Evolutionary conservation across 2,797 vertebrate species (phyloP).

Genomic region (Propithecus deckenii): DNA sequence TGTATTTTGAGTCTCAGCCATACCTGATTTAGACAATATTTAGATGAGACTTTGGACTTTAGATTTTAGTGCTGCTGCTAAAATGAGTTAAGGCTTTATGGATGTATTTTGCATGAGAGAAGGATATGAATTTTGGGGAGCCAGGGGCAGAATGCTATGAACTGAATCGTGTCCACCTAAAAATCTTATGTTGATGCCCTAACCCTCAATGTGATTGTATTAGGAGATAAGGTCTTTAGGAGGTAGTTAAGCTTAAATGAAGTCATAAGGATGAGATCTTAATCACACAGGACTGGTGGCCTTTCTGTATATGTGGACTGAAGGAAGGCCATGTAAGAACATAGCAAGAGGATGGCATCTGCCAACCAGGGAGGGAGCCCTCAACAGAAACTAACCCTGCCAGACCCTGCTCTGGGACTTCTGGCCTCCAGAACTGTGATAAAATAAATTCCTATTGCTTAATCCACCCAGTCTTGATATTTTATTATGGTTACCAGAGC

Average conservation of each 20-base stretch:
- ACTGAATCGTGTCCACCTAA: neutral
- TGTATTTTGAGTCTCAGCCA: neutral
- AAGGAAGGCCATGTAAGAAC: neutral
- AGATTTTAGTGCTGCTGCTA: neutral
- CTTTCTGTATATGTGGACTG: neutral
- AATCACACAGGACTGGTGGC: neutral
- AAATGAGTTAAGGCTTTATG: neutral
- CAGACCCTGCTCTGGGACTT: neutral
- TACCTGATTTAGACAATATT: neutral
- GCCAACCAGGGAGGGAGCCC: neutral
- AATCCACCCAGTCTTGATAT: neutral
- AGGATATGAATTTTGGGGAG: neutral
- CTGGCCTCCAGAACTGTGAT: neutral
- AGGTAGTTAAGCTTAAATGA: neutral
- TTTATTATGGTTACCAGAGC: neutral
- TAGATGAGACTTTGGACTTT: neutral
- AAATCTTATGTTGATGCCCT: neutral
- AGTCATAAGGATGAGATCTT: neutral
- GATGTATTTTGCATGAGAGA: neutral
- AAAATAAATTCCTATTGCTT: neutral
- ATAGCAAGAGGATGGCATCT: neutral
- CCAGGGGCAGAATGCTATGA: neutral
- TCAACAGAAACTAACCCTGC: neutral
- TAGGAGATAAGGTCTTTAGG: neutral
- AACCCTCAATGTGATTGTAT: neutral